A percentile compares a stretch with the other conserved stretches of the same genome.
Conservation (phyloP, 2,113 vertebrate genomes). For the Pangasianodon gigas region DNA sequence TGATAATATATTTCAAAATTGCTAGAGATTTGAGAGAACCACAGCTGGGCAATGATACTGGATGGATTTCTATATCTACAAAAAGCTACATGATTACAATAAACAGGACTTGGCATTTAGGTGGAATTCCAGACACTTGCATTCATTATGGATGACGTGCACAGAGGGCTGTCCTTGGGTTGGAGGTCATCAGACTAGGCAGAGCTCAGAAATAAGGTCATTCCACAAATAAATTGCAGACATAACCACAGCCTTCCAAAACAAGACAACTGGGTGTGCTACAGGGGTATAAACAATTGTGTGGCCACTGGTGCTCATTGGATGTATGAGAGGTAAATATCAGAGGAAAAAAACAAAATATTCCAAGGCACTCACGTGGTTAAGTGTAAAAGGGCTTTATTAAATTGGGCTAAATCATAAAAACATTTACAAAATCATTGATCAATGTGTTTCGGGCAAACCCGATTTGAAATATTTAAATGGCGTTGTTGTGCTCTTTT, state of each 20-base stretch:
- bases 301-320: too few relatives aligned
- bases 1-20: background rate
- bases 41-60: background rate
- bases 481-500: too few relatives aligned
- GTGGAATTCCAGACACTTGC: background rate
- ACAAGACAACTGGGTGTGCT: too few relatives aligned
- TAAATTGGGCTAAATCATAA: too few relatives aligned
- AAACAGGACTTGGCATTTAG: background rate
- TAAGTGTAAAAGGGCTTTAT: too few relatives aligned
- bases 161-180: background rate
- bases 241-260: background rate
- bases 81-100: background rate
- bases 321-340: too few relatives aligned
- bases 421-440: too few relatives aligned
- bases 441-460: too few relatives aligned
- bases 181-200: background rate
- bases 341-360: too few relatives aligned
- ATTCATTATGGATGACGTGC: background rate
- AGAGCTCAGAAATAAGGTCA: background rate
- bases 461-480: too few relatives aligned
- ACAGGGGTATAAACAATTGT: too few relatives aligned
- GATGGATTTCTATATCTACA: background rate
- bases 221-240: background rate
- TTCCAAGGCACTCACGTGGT: too few relatives aligned
- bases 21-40: background rate